Base-by-base conservation (phyloP, 2,113 vertebrate species). In the Cyanocitta stelleri region DNA sequence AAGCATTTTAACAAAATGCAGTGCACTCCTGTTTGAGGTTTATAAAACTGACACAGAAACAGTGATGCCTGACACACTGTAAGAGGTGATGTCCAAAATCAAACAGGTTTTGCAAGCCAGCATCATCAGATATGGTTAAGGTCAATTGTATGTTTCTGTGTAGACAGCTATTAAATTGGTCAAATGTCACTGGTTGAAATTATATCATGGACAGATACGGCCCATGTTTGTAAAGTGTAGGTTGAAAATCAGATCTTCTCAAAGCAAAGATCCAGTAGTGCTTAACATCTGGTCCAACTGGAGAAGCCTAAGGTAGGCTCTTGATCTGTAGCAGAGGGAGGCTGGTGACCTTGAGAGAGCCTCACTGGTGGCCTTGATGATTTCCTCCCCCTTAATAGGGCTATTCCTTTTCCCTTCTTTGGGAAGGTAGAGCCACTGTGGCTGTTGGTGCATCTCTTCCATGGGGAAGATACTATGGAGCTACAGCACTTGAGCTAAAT, bases 301-400 rank as follows among this genome's bases (percentile, higher is more conserved):
- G 43, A 67, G 56, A 61, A 43, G 30, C 32, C 55, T 51, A 12
- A 67, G 27, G 10, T 39, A 11, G 35, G 13, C 11, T 64, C 37
- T 63, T 54, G 29, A 18, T 39, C 26, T 61, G 27, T 48, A 69
- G 68, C 29, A 82, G 23, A 66, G 58, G 15, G 51, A 49, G 32
- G 11, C 26, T 75, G 51, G 19, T 67, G 43, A 35, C n/a, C 13
- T 19, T 32, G 39, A 63, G 39, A 63, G 6, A 12, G 54, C 48
- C 33, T 72, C 37, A 8, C 0, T 41, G 16, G 29, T 54, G 43
- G 16, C 26, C 33, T 30, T 44, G 13, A 29, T 71, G 8, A 26
- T 18, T 27, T 27, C 21, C 7, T 59, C 1, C 1, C 2, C 11
- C 16, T 76, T 24, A 12, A 3, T 0, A 18, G 12, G 10, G 16